A percentile compares a stretch with the other conserved stretches of the same genome.
phyloP scores from a whole-genome alignment of 2,797 vertebrate species.

The Bradypus variegatus region DNA sequence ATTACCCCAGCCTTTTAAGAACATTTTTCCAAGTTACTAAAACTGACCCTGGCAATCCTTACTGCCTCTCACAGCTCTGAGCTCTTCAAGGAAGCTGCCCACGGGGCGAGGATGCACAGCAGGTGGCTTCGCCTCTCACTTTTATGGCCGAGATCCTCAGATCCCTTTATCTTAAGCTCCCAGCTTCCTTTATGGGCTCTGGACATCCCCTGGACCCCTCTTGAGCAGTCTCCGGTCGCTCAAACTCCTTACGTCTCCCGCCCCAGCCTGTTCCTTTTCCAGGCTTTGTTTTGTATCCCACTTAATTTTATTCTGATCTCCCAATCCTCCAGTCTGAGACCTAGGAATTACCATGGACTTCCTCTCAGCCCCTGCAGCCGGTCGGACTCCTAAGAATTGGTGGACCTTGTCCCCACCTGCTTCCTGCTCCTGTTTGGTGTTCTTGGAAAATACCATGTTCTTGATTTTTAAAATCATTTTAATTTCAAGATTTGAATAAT shows the following conservation, averaged over 20 bases:
- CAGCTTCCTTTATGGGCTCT: not conserved
- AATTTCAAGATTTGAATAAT: not conserved
- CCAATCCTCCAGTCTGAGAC: no score
- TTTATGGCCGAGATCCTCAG: not conserved
- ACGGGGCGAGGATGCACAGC: not conserved
- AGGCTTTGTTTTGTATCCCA: not conserved
- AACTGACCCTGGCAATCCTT: not conserved
- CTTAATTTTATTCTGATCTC: not conserved
- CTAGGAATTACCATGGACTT: no score
- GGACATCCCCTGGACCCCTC: not conserved
- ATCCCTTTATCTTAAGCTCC: not conserved
- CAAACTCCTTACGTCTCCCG: not conserved
- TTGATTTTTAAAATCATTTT: not conserved
- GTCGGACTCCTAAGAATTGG: not conserved
- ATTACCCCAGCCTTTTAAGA: not conserved
- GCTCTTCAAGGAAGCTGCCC: not conserved
- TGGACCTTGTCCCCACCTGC: not conserved
- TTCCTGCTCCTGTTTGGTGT: not conserved
- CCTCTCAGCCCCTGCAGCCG: not conserved
- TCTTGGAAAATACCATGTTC: not conserved
- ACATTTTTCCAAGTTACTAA: not conserved
- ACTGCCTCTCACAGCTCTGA: not conserved
- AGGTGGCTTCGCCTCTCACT: not conserved
- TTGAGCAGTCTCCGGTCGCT: no score
- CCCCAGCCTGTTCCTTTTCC: not conserved